phyloP scores from a whole-genome alignment of 2,888 invertebrate genomes.

The Philaethria dido region DNA sequence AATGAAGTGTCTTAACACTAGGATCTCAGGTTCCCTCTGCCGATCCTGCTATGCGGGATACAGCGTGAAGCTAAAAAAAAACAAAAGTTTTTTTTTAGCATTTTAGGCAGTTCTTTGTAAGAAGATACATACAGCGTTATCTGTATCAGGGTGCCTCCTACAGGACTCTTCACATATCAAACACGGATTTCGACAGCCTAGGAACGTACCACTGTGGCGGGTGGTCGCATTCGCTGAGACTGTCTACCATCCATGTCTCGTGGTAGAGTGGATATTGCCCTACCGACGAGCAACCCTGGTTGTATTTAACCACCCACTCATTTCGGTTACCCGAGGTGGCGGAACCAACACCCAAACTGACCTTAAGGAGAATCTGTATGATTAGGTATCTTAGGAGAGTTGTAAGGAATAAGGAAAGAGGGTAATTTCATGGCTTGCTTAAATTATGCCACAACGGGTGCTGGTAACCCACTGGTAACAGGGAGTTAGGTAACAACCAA shows the following conservation, averaged over 20 bases:
- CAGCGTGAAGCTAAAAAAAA: not conserved
- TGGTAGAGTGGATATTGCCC: not conserved
- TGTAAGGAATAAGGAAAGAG: not conserved
- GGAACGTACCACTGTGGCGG: conserved; percentile 15
- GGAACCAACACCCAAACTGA: conserved; percentile 8
- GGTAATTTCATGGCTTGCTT: not conserved
- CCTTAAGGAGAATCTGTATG: conserved; percentile 15
- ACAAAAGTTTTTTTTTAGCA: not conserved
- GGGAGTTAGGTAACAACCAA: conserved; percentile 18
- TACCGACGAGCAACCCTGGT: conserved; percentile 17
- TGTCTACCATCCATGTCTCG: not conserved
- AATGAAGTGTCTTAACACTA: too few relatives aligned
- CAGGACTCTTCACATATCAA: conserved; percentile 20
- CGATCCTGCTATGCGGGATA: too few relatives aligned
- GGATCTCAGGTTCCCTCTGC: too few relatives aligned
- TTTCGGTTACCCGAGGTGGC: conserved; percentile 12
- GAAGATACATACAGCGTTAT: not conserved
- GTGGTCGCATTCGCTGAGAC: not conserved
- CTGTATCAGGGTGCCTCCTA: conserved; percentile 12
- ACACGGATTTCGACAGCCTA: not conserved
- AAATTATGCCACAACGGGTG: conserved; percentile 9
- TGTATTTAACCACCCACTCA: conserved; percentile 8
- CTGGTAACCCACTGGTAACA: not conserved
- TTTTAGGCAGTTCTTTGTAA: too few relatives aligned
- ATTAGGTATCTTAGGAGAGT: not conserved